Evolutionary conservation across 2,113 vertebrate genomes (phyloP).

Genomic region (Aegithalos caudatus): DNA sequence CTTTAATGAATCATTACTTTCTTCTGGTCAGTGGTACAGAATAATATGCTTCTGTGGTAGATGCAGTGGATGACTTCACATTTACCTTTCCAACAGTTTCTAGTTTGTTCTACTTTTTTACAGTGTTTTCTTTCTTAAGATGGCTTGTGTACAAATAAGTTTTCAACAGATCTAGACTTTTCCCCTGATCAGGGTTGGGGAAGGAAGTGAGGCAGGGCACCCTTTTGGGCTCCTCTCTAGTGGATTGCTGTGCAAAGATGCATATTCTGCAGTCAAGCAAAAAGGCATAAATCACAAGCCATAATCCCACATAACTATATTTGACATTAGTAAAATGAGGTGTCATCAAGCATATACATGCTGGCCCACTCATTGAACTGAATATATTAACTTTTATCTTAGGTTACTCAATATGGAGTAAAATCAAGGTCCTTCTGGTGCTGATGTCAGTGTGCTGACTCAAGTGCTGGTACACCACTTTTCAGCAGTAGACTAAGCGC

Average conservation of each 20-base stretch:
- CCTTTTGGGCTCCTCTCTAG: background rate
- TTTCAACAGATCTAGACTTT: background rate
- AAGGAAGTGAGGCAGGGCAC: background rate
- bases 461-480: background rate
- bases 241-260: background rate
- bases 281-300: background rate
- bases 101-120: background rate
- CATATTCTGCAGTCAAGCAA: background rate
- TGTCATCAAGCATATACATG: background rate
- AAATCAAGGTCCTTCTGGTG: background rate
- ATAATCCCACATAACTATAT: background rate
- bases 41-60: background rate
- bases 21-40: background rate
- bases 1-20: background rate
- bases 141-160: background rate
- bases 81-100: background rate
- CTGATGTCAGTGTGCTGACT: background rate
- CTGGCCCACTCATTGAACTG: background rate
- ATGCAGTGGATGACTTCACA: background rate
- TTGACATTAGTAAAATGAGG: background rate
- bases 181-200: accelerated
- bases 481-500: background rate
- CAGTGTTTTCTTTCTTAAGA: background rate
- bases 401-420: background rate
- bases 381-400: background rate